Conservation (phyloP, 2,113 vertebrate genomes). For the Murina feae region DNA sequence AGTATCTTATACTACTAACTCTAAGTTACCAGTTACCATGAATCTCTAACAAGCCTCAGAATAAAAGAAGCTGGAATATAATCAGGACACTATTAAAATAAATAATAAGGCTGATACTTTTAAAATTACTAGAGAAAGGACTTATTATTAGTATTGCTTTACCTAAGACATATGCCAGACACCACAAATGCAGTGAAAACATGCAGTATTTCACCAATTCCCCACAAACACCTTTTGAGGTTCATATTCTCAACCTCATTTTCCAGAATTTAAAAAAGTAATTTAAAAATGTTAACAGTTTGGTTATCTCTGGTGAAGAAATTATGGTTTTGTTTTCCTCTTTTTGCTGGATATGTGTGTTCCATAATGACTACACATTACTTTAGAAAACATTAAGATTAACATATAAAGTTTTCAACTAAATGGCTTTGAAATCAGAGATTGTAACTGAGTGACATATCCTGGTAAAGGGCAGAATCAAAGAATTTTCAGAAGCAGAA, state of each 20-base stretch:
- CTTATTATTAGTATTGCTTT: neutral
- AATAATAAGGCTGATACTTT: neutral
- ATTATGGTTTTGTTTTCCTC: constrained; percentile 9
- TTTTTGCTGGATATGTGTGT: neutral
- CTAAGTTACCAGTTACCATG: neutral
- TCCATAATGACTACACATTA: neutral
- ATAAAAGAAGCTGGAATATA: neutral
- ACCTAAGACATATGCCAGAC: neutral
- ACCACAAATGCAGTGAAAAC: neutral
- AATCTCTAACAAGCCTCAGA: neutral
- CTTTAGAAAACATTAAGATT: constrained; percentile 18
- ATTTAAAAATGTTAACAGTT: neutral
- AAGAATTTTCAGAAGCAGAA: constrained; percentile 1
- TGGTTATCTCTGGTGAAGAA: neutral
- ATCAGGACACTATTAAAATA: neutral
- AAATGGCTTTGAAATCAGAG: neutral
- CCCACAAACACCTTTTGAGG: neutral
- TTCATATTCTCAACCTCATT: neutral
- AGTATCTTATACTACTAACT: neutral
- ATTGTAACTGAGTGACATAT: neutral
- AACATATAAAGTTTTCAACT: constrained; percentile 13
- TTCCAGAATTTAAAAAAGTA: neutral
- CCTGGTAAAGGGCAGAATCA: neutral
- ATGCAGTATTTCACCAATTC: neutral
- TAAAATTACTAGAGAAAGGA: neutral